Evolutionary conservation across 2,113 vertebrate genomes (phyloP).

Genomic region (Piprites chloris): DNA sequence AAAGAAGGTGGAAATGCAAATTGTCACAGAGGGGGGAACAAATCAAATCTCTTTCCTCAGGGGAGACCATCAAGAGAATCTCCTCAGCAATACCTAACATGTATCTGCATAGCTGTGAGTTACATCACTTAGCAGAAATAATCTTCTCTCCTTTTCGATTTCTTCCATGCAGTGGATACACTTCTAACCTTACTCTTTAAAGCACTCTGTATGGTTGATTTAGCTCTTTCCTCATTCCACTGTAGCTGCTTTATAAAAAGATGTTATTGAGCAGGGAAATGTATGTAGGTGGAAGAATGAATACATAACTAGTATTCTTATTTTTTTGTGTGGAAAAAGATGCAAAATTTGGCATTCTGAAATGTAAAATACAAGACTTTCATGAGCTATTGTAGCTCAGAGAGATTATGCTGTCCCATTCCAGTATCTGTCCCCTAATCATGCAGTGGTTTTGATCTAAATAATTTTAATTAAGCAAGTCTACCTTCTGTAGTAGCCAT

Average conservation of each 20-base stretch:
- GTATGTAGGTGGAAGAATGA: not conserved
- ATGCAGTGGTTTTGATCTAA: constrained; percentile 65
- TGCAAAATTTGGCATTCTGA: constrained; percentile 21
- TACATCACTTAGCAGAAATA: not conserved
- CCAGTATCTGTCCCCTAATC: constrained; percentile 61
- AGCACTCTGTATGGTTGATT: not conserved
- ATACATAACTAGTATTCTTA: not conserved
- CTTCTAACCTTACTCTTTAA: not conserved
- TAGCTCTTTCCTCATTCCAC: not conserved
- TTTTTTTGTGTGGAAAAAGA: constrained; percentile 25
- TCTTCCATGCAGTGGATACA: not conserved
- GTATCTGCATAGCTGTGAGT: not conserved
- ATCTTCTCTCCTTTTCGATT: not conserved
- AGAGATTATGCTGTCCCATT: constrained; percentile 53
- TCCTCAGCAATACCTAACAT: not conserved
- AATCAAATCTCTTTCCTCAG: not conserved
- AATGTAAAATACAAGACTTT: constrained; percentile 28
- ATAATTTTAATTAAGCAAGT: constrained; percentile 78
- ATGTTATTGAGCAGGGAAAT: constrained; percentile 25
- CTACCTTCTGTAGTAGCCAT: constrained; percentile 69
- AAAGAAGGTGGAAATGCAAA: not conserved
- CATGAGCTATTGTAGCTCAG: constrained; percentile 12
- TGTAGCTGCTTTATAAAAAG: not conserved
- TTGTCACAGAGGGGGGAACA: not conserved
- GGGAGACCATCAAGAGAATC: not conserved